Conservation (phyloP, 2,113 vertebrate species). For the Microtus pennsylvanicus region DNA sequence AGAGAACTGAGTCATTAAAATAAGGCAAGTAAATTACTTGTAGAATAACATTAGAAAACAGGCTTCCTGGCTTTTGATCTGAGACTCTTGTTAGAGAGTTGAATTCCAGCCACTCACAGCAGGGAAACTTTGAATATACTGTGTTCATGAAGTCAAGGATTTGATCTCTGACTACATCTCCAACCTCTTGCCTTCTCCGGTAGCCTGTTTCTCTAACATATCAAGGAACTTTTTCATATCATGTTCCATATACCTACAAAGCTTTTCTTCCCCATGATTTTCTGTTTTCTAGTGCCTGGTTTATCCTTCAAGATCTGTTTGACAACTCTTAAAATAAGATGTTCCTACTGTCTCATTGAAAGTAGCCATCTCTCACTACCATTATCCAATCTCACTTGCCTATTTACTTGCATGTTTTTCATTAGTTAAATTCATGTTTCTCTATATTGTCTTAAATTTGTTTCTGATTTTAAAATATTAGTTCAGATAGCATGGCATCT, state of each 20-base stretch:
- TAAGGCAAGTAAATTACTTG: background rate
- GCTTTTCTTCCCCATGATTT: background rate
- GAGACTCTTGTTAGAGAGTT: background rate
- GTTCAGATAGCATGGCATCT: background rate
- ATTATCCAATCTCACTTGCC: background rate
- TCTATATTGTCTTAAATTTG: background rate
- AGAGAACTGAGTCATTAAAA: constrained; percentile 14
- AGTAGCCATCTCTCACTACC: background rate
- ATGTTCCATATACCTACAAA: background rate
- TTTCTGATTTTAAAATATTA: background rate
- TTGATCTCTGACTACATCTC: background rate
- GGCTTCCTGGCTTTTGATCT: background rate
- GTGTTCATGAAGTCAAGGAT: background rate
- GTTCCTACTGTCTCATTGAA: background rate
- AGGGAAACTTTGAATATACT: background rate
- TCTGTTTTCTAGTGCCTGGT: background rate
- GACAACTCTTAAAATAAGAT: background rate
- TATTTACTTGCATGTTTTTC: background rate
- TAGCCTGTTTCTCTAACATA: background rate
- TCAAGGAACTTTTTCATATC: background rate
- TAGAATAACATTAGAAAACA: constrained; percentile 6
- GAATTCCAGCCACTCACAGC: background rate
- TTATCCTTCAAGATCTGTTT: constrained; percentile 1
- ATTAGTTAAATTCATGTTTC: background rate
- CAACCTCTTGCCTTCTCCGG: background rate